Base-by-base conservation (phyloP, 2,888 invertebrate genomes). In the Eugnorisma glareosa region DNA sequence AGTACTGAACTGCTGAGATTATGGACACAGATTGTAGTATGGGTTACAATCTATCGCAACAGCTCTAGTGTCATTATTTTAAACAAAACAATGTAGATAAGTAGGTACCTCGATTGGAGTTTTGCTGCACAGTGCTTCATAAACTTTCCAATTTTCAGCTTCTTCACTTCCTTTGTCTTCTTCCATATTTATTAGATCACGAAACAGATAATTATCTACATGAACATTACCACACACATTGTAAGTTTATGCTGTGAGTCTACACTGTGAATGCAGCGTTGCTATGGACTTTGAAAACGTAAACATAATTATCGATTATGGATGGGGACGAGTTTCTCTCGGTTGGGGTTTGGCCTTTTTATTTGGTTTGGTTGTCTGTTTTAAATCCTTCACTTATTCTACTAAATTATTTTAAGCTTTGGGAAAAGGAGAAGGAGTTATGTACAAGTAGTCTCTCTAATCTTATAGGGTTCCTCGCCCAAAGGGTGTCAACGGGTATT, bases 141-240 rank as follows among this genome's bases (percentile, higher is more conserved):
- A 98, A 83, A 98, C 97, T 91, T 97, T 97, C 97, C 98, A 98
- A 93, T 98, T 98, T 91, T 98, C 98, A 3, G 90, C 79, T 57
- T 96, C 96, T 80, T 96, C 96, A 85, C 94, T 94, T 54, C 86
- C 92, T 85, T 96, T 95, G 45, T 96, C 95, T 76, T 95, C 96
- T 79, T 94, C 95, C 96, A 96, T 83, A 63, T 73, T 83, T 45
- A 51, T 57, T 48, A 61, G 31, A 35, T 67, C 64, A 59, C n/a
- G 35, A 59, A 63, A 45, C 70, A 73, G 48, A 31, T 28, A 31
- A 37, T 54, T 67, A 24, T 43, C 61, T 45, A 82, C 48, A 43
- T 48, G 59, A 59, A 40, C 24, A 66, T 66, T 66, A n/a, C 57
- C 48, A 83, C 21, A 77, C 54, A 63, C 59, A 57, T 63, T 71